Conservation (phyloP, 2,113 vertebrate species). For the Mesitornis unicolor region DNA sequence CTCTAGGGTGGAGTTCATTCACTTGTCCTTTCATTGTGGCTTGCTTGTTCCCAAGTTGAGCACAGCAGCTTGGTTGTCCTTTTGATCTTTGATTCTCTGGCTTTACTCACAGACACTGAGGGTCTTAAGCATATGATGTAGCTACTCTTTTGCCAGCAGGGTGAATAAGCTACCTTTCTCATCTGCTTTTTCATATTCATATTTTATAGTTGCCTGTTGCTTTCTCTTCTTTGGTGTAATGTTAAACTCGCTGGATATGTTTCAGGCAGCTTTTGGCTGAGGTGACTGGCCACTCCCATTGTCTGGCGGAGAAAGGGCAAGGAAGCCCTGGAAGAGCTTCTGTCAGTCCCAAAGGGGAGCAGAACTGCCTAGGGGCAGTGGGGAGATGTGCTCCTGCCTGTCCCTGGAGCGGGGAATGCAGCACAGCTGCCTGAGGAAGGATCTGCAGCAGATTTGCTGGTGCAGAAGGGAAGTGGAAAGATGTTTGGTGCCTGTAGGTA, state of each 20-base stretch:
- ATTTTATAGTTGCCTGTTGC: neutral
- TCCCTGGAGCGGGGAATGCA: neutral
- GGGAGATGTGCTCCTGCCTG: neutral
- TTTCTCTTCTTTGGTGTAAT: neutral
- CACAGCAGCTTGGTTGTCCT: neutral
- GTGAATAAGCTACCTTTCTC: neutral
- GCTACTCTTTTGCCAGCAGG: neutral
- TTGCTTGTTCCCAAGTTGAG: neutral
- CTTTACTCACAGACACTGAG: neutral
- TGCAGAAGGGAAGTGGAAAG: neutral
- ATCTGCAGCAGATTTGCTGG: neutral
- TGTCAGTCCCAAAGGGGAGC: neutral
- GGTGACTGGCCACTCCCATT: accelerated
- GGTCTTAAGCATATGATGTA: neutral
- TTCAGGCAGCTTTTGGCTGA: neutral
- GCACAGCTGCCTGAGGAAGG: neutral
- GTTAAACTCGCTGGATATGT: neutral
- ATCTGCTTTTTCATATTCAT: neutral
- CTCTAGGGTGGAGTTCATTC: neutral
- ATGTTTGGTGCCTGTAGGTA: neutral
- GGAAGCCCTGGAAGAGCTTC: neutral
- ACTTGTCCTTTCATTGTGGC: neutral
- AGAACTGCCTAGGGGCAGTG: neutral
- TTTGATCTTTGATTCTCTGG: neutral
- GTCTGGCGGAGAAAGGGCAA: neutral